A percentile compares a stretch with the other conserved stretches of the same genome.
Conservation (phyloP, 2,888 invertebrate species). For the Dryococelus australis region DNA sequence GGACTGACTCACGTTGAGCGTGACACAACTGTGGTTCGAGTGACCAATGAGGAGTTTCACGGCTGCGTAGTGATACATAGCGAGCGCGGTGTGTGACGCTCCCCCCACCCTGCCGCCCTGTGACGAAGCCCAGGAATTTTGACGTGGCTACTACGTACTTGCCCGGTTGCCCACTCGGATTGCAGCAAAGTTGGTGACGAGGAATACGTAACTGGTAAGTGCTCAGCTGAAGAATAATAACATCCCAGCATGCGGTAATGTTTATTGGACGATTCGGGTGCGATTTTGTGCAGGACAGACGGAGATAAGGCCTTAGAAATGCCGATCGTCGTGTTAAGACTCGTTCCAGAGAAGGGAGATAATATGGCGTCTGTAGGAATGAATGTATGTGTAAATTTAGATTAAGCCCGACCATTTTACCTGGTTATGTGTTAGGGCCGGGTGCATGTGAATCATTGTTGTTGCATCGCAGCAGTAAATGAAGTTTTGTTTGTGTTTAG, state of each 20-base stretch:
- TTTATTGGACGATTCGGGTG: slow-evolving; percentile 33
- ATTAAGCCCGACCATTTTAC: slow-evolving; percentile 44
- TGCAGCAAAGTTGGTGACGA: slow-evolving; percentile 94
- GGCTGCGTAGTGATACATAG: slow-evolving; percentile 55
- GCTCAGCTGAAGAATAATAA: slow-evolving; percentile 70
- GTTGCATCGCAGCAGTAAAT: background rate
- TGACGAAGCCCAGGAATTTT: slow-evolving; percentile 87
- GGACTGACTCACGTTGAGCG: slow-evolving; percentile 23
- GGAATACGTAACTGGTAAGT: slow-evolving; percentile 94
- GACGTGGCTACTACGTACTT: slow-evolving; percentile 94
- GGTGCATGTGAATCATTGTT: slow-evolving; percentile 37
- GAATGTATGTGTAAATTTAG: slow-evolving; percentile 56
- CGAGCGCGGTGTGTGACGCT: slow-evolving; percentile 80
- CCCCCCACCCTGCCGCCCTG: slow-evolving; percentile 78
- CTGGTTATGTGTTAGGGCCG: slow-evolving; percentile 34
- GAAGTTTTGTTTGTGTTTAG: background rate
- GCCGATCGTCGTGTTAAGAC: slow-evolving; percentile 57
- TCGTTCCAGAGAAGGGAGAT: slow-evolving; percentile 58
- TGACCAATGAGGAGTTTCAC: slow-evolving; percentile 23
- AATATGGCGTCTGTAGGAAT: slow-evolving; percentile 61
- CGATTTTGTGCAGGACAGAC: slow-evolving; percentile 25
- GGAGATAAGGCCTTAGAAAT: slow-evolving; percentile 46
- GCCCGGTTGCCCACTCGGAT: slow-evolving; percentile 92
- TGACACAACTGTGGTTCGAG: background rate
- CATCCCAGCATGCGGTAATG: slow-evolving; percentile 62